These are phyloP conservation scores for Enteromius afrohamiltoni DNA, from an alignment of 2,797 vertebrate species.

Conservation along the genomic window DNA sequence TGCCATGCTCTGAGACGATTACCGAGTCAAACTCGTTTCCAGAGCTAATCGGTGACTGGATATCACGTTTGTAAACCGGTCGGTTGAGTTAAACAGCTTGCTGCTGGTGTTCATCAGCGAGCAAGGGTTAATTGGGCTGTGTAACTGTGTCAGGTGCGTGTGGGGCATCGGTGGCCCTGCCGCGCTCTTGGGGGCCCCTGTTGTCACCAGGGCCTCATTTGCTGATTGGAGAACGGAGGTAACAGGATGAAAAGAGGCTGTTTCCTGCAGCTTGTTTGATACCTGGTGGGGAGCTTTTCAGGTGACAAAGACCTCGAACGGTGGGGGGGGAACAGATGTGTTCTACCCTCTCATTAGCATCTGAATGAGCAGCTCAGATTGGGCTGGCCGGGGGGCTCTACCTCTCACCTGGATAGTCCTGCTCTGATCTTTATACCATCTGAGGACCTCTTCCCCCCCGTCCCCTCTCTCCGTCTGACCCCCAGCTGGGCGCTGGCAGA, in stretches of 20 bases:
- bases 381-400: conserved; percentile 64
- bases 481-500: conserved; percentile 90
- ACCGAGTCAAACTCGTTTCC: conserved; percentile 9
- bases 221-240: conserved; percentile 88
- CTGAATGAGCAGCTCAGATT: conserved; percentile 85
- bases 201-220: conserved; percentile 82
- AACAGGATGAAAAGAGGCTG: conserved; percentile 83
- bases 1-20: conserved; percentile 62
- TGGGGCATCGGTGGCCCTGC: conserved; percentile 73
- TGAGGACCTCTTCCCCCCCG: conserved; percentile 90
- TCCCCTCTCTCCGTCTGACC: conserved; percentile 77
- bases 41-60: neutral
- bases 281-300: conserved; percentile 99
- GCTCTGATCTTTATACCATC: conserved; percentile 97
- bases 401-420: conserved; percentile 95
- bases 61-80: neutral
- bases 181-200: conserved; percentile 75
- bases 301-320: conserved; percentile 91
- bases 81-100: conserved; percentile 6
- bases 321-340: conserved; percentile 93
- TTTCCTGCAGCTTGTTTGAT: conserved; percentile 97
- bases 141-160: conserved; percentile 76
- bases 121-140: conserved; percentile 74
- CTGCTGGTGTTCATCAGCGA: conserved; percentile 52
- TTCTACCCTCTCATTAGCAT: conserved; percentile 99